Conservation (phyloP, 2,113 vertebrate genomes). For the Tricholaema leucomelas region DNA sequence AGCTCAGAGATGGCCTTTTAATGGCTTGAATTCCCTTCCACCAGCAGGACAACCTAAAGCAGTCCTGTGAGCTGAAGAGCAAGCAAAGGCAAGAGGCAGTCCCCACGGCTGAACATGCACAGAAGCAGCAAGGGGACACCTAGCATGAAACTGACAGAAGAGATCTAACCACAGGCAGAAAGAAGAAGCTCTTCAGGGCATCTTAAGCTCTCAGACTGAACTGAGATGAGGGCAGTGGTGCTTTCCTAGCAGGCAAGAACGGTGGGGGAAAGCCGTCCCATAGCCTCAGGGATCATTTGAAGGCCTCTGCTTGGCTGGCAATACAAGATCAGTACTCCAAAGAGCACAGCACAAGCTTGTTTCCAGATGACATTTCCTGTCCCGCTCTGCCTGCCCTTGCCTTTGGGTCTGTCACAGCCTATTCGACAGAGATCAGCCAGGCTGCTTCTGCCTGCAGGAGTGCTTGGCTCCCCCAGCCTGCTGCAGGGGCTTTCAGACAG, state of each 20-base stretch:
- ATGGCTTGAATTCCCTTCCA: neutral
- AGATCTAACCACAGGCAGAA: neutral
- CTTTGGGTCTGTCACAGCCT: neutral
- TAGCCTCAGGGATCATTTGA: neutral
- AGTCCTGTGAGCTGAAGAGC: neutral
- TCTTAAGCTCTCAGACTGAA: neutral
- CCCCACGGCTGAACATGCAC: neutral
- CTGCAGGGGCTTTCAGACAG: neutral
- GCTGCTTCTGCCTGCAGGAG: neutral
- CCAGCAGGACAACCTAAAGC: neutral
- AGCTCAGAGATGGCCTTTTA: no score
- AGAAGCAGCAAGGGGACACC: neutral
- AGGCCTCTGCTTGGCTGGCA: neutral
- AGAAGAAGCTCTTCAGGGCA: neutral
- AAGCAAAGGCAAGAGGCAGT: neutral
- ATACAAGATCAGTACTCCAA: neutral
- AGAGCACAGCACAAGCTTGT: neutral
- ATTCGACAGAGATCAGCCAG: neutral
- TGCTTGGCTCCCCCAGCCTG: neutral
- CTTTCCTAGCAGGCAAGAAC: fast-evolving
- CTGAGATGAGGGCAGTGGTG: neutral
- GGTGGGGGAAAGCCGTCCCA: neutral
- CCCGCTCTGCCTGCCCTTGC: neutral
- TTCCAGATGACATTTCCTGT: neutral
- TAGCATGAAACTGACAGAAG: neutral